Base-by-base conservation (phyloP, 2,797 vertebrate genomes). In the Tympanoctomys barrerae region DNA sequence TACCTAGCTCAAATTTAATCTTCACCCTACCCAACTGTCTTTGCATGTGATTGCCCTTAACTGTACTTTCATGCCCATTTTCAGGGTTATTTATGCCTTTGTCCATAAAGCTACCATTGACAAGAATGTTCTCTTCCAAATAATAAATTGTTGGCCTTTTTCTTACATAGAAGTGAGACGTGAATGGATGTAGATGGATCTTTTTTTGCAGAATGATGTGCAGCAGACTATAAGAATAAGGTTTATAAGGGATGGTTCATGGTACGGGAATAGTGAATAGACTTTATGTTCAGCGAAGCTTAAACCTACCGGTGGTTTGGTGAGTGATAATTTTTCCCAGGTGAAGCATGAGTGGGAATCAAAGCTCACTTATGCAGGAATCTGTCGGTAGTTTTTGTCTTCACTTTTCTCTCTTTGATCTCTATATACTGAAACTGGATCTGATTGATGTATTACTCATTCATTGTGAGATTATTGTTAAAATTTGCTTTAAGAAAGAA, bases 401-500 rank as follows among this genome's bases (percentile, higher is more conserved):
- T 68, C 0, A 79, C 6, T 90, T 83, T 83, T 52, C 42, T 87
- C 28, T 68, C 22, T 95, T 39, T 87, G 16, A 11, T 75, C 39
- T 21, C n/a, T 11, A 42, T 82, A 64, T 49, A 46, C 12, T 85
- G 46, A 90, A 95, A 80, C 11, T 94, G n/a, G 36, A 46, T 75
- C 93, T 84, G 42, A 64, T 95, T 88, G 13, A 18, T 89, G 28
- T 39, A 36, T 52, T 87, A 19, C 21, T 89, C 36, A 24, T 33
- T 82, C 7, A 33, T 81, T 86, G 59, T 62, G 31, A 62, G 18
- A 46, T 16, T 54, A 22, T 71, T 89, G 46, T 49, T 97, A 39
- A 52, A 49, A 85, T 70, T 77, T 83, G 10, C n/a, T 75, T 90
- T 94, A 88, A 89, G 49, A 90, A 86, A 78, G 4, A 39, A 70